phyloP scores from a whole-genome alignment of 2,113 vertebrate species.

The Desmodus rotundus region DNA sequence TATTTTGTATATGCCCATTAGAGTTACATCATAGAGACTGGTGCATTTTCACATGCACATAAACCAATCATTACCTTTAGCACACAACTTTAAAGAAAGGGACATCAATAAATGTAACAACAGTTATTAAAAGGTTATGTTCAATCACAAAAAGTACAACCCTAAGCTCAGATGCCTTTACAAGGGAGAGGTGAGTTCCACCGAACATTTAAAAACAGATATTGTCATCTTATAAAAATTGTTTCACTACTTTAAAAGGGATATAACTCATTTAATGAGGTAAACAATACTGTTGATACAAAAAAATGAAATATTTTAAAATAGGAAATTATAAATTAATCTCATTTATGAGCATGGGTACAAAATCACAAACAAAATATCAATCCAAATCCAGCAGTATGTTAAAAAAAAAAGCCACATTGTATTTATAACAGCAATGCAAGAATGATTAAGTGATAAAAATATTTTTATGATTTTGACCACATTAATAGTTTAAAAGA shows the following conservation, averaged over 20 bases:
- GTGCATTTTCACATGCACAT: neutral
- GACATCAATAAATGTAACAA: neutral
- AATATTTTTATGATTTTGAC: neutral
- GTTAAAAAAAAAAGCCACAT: neutral
- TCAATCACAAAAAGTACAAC: neutral
- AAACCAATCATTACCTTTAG: neutral
- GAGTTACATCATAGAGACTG: neutral
- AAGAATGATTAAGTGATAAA: constrained; percentile 23
- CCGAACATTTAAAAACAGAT: neutral
- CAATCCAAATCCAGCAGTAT: neutral
- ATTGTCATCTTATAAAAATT: neutral
- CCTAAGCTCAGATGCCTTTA: neutral
- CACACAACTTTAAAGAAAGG: neutral
- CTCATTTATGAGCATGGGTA: neutral
- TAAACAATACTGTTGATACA: neutral
- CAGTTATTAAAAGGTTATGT: neutral
- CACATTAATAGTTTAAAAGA: neutral
- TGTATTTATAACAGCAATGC: neutral
- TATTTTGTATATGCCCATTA: neutral
- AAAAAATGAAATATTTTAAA: neutral
- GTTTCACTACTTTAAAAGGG: neutral
- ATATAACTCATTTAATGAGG: neutral
- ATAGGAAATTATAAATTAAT: neutral
- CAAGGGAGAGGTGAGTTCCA: neutral
- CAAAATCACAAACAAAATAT: constrained; percentile 25